Evolutionary conservation across 2,113 vertebrate species (phyloP).

Genomic region (Laticauda colubrina): DNA sequence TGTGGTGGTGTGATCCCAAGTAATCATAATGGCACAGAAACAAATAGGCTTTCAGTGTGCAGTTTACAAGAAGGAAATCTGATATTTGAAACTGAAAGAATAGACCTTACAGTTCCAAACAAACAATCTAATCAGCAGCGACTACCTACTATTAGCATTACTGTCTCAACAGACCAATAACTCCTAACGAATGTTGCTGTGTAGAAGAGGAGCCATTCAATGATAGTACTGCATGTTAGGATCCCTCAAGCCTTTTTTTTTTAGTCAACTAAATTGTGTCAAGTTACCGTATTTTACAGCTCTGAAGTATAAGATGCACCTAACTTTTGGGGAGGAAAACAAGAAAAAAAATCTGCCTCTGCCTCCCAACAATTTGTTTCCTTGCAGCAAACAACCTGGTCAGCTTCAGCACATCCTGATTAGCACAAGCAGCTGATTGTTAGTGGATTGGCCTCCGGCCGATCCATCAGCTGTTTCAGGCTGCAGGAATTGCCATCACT

Average conservation of each 20-base stretch:
- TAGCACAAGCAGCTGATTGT: too few relatives aligned
- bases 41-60: slow-evolving; percentile 86
- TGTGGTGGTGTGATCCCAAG: slow-evolving; percentile 76
- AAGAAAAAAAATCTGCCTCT: too few relatives aligned
- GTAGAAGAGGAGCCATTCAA: slow-evolving; percentile 15
- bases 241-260: not conserved
- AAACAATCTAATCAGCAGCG: slow-evolving; percentile 80
- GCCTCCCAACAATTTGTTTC: too few relatives aligned
- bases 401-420: too few relatives aligned
- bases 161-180: slow-evolving; percentile 82
- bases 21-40: slow-evolving; percentile 72
- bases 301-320: too few relatives aligned
- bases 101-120: slow-evolving; percentile 76
- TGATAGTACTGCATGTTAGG: slow-evolving; percentile 21
- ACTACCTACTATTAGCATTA: slow-evolving; percentile 90
- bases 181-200: slow-evolving; percentile 25
- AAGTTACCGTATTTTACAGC: not conserved
- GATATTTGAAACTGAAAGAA: slow-evolving; percentile 75
- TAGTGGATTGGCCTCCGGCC: too few relatives aligned
- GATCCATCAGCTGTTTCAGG: too few relatives aligned
- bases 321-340: too few relatives aligned
- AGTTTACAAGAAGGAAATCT: slow-evolving; percentile 90
- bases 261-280: not conserved
- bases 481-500: too few relatives aligned
- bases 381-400: too few relatives aligned